Percentiles rank a stretch among this genome's conserved stretches.
phyloP scores from a whole-genome alignment of 2,797 vertebrate species.

The Peromyscus attwateri region DNA sequence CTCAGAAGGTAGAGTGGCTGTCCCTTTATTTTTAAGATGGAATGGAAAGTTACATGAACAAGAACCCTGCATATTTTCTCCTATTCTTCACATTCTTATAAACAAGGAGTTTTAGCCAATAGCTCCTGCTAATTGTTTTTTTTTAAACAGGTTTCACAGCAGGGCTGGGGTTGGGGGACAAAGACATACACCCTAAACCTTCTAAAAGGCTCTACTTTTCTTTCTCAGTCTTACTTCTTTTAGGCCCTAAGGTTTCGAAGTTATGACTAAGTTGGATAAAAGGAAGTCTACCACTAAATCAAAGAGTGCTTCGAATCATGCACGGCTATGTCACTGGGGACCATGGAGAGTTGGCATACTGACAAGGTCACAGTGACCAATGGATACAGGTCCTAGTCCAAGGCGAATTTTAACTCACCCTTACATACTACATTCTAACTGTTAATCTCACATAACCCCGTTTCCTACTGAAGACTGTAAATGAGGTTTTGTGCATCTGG shows the following conservation, averaged over 20 bases:
- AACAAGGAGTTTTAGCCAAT: neutral
- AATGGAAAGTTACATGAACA: neutral
- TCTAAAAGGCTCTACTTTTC: neutral
- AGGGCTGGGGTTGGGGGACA: neutral
- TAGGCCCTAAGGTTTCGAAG: neutral
- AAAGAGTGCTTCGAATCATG: neutral
- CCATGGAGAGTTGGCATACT: neutral
- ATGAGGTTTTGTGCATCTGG: neutral
- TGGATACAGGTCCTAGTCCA: neutral
- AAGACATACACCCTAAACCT: neutral
- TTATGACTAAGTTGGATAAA: constrained; percentile 20
- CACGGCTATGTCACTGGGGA: neutral
- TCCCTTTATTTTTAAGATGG: neutral
- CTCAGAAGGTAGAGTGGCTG: neutral
- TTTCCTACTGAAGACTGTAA: neutral
- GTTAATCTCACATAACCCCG: too few species aligned
- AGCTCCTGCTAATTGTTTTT: neutral
- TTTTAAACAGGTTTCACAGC: neutral
- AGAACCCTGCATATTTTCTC: neutral
- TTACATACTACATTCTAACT: neutral
- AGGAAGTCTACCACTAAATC: neutral
- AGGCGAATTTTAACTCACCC: neutral
- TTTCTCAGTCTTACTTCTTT: constrained; percentile 35
- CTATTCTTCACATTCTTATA: neutral
- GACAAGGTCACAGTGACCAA: neutral